Base-by-base conservation (phyloP, 30 jellyfish, hydroid and myxozoan genomes). In the Aurelia sp. region DNA sequence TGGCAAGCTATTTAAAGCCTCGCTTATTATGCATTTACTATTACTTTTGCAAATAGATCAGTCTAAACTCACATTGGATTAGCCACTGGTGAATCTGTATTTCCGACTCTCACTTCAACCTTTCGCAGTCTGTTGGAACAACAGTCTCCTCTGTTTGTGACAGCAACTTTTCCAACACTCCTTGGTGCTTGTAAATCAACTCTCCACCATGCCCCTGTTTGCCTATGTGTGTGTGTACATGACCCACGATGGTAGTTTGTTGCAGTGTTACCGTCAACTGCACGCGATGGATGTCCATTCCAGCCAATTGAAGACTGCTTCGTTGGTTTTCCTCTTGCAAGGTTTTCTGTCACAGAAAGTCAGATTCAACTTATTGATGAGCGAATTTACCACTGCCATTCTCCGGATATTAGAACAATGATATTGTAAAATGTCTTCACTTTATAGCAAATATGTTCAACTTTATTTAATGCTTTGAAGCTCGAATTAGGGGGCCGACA, bases 321-420 rank as follows among this genome's bases (percentile, higher is more conserved):
- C 27, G 92, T 83, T 8, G 92, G 92, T 15, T 63, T 83, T 24
- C 92, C 92, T 83, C 92, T 83, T 83, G 92, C 92, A 17, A 68
- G 78, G 48, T 83, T 83, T 15, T 63, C 92, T 81, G 33, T 16
- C 40, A 30, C 7, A 31, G 35, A 70, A 15, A 21, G 19, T 9
- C 77, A 21, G n/a, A 17, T 33, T 66, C 16, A 21, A 30, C 77
- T n/a, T 6, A 12, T n/a, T 19, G 12, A 44, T 44, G 10, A 38
- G 0, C 33, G 33, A 27, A 27, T 0, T 0, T 27, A 27, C 33
- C 33, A 27, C 33, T 27, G 33, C 33, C 33, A 27, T 2, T 27
- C 2, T 27, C 33, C 33, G 2, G 2, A 27, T 27, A 27, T 27
- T 27, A 27, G 33, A 27, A 2, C 33, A 27, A 27, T 27, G 33